Percentiles rank a stretch among this genome's conserved stretches.
Conservation (phyloP, 2,888 invertebrate genomes). For the Dromius quadrimaculatus region DNA sequence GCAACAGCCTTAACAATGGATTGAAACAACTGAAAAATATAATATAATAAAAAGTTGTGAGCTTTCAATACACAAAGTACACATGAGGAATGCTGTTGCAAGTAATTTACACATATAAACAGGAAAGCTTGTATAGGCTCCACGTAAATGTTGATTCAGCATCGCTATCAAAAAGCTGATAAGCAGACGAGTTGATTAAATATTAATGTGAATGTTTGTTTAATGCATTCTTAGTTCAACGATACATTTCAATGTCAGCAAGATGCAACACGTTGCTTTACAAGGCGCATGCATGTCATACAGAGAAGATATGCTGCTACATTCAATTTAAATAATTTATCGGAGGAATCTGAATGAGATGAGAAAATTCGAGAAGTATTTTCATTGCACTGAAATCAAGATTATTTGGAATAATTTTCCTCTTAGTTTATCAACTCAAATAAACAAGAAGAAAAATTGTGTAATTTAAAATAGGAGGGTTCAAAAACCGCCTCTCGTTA, state of each 20-base stretch:
- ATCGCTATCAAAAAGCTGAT: slow-evolving; percentile 36
- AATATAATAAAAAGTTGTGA: no score
- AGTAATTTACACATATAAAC: not conserved
- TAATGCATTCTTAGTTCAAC: slow-evolving; percentile 43
- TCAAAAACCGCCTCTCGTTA: slow-evolving; percentile 15
- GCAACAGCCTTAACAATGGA: no score
- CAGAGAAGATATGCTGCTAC: not conserved
- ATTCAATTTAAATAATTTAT: not conserved
- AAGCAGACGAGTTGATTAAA: slow-evolving; percentile 34
- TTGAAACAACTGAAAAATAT: no score
- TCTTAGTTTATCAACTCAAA: slow-evolving; percentile 2
- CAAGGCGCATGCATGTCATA: slow-evolving; percentile 15
- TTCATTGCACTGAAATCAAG: not conserved
- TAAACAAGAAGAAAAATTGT: slow-evolving; percentile 1
- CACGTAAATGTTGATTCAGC: slow-evolving; percentile 39
- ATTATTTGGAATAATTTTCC: not conserved
- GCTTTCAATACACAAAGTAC: not conserved
- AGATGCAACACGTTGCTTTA: not conserved
- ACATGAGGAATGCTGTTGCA: not conserved
- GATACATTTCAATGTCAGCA: slow-evolving; percentile 36
- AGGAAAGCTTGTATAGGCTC: not conserved
- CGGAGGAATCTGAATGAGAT: not conserved
- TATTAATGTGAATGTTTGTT: slow-evolving; percentile 41
- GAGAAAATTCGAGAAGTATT: not conserved
- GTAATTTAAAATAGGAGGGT: slow-evolving; percentile 27